These are phyloP conservation scores for Brienomyrus brachyistius DNA, from an alignment of 2,113 vertebrate species.

Conservation along the genomic window DNA sequence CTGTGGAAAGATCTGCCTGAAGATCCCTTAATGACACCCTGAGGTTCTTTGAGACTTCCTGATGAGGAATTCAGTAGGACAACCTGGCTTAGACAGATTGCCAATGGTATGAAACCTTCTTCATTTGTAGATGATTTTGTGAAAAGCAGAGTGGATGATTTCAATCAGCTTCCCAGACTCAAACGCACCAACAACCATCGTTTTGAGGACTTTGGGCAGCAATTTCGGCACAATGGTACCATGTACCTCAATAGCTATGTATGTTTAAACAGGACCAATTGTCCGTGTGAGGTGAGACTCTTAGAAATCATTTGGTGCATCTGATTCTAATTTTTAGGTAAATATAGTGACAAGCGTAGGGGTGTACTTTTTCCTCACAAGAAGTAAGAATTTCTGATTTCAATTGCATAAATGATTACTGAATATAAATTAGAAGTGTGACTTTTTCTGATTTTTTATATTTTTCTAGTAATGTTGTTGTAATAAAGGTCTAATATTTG, in stretches of 20 bases:
- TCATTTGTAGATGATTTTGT: background rate
- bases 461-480: background rate
- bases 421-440: background rate
- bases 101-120: background rate
- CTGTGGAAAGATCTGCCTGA: background rate
- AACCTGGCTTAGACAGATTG: background rate
- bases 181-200: background rate
- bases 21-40: background rate
- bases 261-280: background rate
- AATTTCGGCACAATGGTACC: background rate
- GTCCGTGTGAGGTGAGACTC: background rate
- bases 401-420: background rate
- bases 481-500: background rate
- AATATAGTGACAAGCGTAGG: background rate
- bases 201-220: background rate
- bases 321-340: background rate
- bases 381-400: background rate
- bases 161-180: background rate
- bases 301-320: background rate
- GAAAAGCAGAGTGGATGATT: background rate
- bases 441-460: background rate
- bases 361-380: background rate
- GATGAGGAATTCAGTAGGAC: background rate
- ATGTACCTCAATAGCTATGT: background rate
- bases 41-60: background rate